Evolutionary conservation across 2,797 vertebrate genomes (phyloP), one percentile per base, ranked within the genome.

Genomic region (Geotrypetes seraphini): DNA sequence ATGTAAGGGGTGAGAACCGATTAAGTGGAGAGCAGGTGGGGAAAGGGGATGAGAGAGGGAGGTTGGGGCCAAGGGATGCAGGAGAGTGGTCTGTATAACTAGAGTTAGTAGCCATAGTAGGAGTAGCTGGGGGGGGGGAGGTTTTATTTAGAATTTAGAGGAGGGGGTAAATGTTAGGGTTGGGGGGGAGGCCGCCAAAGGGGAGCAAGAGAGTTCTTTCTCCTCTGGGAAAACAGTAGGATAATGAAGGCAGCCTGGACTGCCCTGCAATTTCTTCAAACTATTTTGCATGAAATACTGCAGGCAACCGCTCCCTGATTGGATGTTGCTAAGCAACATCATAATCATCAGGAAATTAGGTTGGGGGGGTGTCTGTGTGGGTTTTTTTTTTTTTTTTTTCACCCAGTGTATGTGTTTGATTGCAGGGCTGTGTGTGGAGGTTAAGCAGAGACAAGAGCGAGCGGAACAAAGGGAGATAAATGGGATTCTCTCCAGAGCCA

Each of bases 301-400:
- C 63, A 63, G 60, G 64, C 69, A 66, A 57, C 31, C 24, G 40
- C 46, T 16, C 21, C 25, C 49, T 31, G 40, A 65, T 75, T 73
- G 67, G 72, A 42, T 31, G 72, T 71, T 60, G 69, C 72, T 66
- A 73, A 62, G 72, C 54, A 62, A 68, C 66, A 44, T 57, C 56
- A 65, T 69, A 68, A 75, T 70, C 61, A 71, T 71, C 60, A 63
- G 67, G 66, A 73, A 73, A 71, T 75, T 69, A 71, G 63, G 49
- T 61, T 62, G 60, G n/a, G n/a, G n/a, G n/a, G n/a, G n/a, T n/a
- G n/a, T n/a, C n/a, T n/a, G n/a, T n/a, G n/a, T n/a, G n/a, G n/a
- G n/a, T n/a, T n/a, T n/a, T n/a, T 50, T 46, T 54, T 43, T 48
- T 44, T 25, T 24, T 22, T 20, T 5, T 34, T 28, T 23, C 58